Base-by-base conservation (phyloP, 2,797 vertebrate genomes). In the Micrastur ruficollis region DNA sequence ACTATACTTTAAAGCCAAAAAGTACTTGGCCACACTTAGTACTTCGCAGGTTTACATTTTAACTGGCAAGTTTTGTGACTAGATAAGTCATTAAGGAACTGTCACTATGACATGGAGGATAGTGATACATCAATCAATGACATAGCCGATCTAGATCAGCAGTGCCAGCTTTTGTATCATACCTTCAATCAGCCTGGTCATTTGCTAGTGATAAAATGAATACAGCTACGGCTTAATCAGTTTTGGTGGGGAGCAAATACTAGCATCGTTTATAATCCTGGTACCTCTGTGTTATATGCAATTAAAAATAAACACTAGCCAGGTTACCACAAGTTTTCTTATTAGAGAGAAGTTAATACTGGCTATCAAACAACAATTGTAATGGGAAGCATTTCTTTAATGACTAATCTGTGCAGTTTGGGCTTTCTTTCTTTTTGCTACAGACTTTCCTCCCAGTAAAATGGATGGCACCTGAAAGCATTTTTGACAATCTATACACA, bases 381-480 rank as follows among this genome's bases (percentile, higher is more conserved):
- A 71, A 49, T 10, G 23, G 49, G 38, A 92, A 89, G n/a, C 6
- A 38, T 79, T 91, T 95, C 50, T 71, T 50, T 91, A 55, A 71
- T 61, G 46, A 85, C 38, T 83, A 44, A 92, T 66, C 38, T 67
- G 21, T 59, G 55, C 18, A 18, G 11, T 84, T 90, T 83, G 78
- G 58, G 56, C 20, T 40, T 81, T 52, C n/a, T 80, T 90, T 92
- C 44, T 40, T 72, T 65, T 75, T 58, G 20, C 55, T 70, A 59
- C 96, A 99, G 99, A 99, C 99, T 15, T 99, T 99, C 73, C 98
- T 99, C 49, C 99, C 99, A 0, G 99, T 99, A 87, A 99, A 99
- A 98, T 99, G 99, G 99, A 99, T 99, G 99, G 99, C 99, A 32
- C 99, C 99, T 3, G 99, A 99, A 97, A 99, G 99, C 90, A 99